phyloP scores from a whole-genome alignment of 37 sponge, comb jelly and placozoan genomes.

The Diacarnus erythraeanus region DNA sequence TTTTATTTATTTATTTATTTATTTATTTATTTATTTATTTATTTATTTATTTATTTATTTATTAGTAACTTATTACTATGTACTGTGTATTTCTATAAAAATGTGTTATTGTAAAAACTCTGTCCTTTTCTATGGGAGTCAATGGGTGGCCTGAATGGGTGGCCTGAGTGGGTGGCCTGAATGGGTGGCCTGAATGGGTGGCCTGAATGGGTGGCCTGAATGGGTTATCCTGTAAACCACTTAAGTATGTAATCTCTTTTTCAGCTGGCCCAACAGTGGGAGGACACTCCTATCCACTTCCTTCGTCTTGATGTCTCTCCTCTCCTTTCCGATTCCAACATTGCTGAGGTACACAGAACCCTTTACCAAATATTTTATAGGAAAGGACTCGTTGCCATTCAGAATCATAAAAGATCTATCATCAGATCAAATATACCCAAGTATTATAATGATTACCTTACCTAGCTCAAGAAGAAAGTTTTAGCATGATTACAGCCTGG shows the following conservation, averaged over 20 bases:
- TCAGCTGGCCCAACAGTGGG: slow-evolving; percentile 70
- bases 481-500: no score
- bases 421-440: no score
- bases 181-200: not conserved
- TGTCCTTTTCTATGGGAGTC: no score
- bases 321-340: slow-evolving; percentile 54
- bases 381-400: no score
- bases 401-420: no score
- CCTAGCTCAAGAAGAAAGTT: no score
- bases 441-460: no score
- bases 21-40: no score
- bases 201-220: not conserved
- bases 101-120: not conserved
- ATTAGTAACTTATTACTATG: not conserved
- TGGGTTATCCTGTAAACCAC: no score
- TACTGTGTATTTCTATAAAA: not conserved
- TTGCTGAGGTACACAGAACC: slow-evolving; percentile 84
- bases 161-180: not conserved
- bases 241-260: slow-evolving; percentile 8
- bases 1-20: no score
- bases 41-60: not conserved
- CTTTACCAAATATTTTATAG: no score
- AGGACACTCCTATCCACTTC: slow-evolving; percentile 75
- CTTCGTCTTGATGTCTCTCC: slow-evolving; percentile 63
- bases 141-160: not conserved